A percentile compares a stretch with the other conserved stretches of the same genome.
Evolutionary conservation across 2,797 vertebrate genomes (phyloP).

Genomic region (Cetoscarus ocellatus): DNA sequence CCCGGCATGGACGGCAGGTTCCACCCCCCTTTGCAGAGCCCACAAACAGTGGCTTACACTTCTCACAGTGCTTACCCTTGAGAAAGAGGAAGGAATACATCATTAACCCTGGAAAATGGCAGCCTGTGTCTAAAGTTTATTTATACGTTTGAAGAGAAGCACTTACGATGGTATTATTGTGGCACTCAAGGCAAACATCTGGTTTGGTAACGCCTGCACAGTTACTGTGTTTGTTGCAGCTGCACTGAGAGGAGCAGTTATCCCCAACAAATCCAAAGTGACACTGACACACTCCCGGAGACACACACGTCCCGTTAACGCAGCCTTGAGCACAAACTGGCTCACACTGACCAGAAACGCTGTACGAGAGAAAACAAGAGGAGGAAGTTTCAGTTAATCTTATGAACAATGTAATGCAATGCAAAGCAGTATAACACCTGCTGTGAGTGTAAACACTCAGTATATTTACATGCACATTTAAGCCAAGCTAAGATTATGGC

Average conservation of each 20-base stretch:
- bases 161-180: conserved; percentile 92
- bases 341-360: conserved; percentile 89
- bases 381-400: not conserved
- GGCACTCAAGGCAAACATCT: conserved; percentile 90
- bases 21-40: conserved; percentile 91
- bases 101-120: not conserved
- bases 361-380: conserved; percentile 42
- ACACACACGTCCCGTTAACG: conserved; percentile 91
- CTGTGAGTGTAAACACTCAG: not conserved
- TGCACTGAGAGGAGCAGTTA: conserved; percentile 94
- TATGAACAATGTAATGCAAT: not conserved
- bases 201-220: conserved; percentile 88
- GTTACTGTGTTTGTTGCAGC: conserved; percentile 95
- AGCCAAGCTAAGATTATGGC: no score
- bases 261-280: conserved; percentile 94
- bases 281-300: conserved; percentile 91
- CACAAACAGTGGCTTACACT: conserved; percentile 93
- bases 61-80: conserved; percentile 92
- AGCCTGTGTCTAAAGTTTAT: not conserved
- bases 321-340: conserved; percentile 93
- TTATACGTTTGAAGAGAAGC: not conserved
- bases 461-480: no score
- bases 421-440: not conserved
- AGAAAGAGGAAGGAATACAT: conserved; percentile 15
- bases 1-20: conserved; percentile 89